These are phyloP conservation scores for Drosophila algonquin DNA, from an alignment of 2,888 invertebrate species.

Conservation along the genomic window DNA sequence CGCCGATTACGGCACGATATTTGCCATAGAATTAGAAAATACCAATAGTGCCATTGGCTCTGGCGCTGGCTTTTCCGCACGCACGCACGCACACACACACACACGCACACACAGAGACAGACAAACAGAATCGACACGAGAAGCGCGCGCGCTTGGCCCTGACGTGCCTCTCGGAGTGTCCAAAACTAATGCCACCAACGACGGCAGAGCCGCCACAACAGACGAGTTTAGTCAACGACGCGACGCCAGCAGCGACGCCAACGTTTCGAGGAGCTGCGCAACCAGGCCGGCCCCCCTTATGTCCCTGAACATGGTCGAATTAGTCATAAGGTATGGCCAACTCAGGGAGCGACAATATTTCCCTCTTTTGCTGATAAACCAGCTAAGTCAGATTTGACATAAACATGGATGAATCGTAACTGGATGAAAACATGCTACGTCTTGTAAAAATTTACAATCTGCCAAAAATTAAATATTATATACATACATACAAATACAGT, in stretches of 20 bases:
- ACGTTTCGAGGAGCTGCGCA: not conserved
- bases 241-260: not conserved
- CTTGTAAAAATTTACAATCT: too few species aligned
- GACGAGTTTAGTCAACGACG: not conserved
- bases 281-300: not conserved
- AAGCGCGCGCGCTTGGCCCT: slow-evolving; percentile 81
- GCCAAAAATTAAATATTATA: too few species aligned
- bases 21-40: slow-evolving; percentile 44
- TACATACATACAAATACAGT: too few species aligned
- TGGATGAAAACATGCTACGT: too few species aligned
- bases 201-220: slow-evolving; percentile 11
- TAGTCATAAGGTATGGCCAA: not conserved
- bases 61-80: slow-evolving; percentile 44
- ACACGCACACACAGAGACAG: slow-evolving; percentile 54
- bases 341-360: not conserved
- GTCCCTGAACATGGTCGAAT: not conserved
- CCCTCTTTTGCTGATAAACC: too few species aligned
- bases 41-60: slow-evolving; percentile 52
- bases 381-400: too few species aligned
- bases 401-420: too few species aligned
- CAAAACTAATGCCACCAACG: slow-evolving; percentile 76
- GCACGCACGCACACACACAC: slow-evolving; percentile 49
- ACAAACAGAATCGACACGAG: slow-evolving; percentile 72
- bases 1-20: slow-evolving; percentile 73
- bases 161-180: slow-evolving; percentile 83